phyloP scores from a whole-genome alignment of 2,113 vertebrate species.

The Hemichromis elongatus region DNA sequence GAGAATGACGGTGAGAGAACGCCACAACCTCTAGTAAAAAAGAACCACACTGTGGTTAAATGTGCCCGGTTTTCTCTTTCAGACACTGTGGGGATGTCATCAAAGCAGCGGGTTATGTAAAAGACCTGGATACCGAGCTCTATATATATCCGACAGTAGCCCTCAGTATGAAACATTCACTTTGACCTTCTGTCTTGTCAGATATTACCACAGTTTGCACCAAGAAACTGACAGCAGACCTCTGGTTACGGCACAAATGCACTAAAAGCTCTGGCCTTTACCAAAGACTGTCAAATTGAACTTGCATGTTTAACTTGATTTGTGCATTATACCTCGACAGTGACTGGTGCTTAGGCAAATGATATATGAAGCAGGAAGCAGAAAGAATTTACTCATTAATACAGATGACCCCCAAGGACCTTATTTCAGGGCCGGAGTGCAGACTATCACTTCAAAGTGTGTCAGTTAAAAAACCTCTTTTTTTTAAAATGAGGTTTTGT shows the following conservation, averaged over 20 bases:
- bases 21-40: constrained; percentile 5
- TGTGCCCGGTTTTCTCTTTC: constrained; percentile 5
- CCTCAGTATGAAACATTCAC: constrained; percentile 66
- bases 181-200: constrained; percentile 72
- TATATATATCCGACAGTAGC: constrained; percentile 59
- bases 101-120: constrained; percentile 55
- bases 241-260: constrained; percentile 52
- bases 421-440: neutral
- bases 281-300: constrained; percentile 55
- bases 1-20: neutral
- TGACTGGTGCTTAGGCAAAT: constrained; percentile 46
- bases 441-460: neutral
- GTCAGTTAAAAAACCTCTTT: neutral
- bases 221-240: constrained; percentile 63
- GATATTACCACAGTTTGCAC: constrained; percentile 46
- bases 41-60: constrained; percentile 6
- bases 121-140: constrained; percentile 52
- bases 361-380: constrained; percentile 22
- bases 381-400: constrained; percentile 15
- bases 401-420: neutral
- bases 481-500: constrained; percentile 29
- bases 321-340: constrained; percentile 34
- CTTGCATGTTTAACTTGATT: constrained; percentile 32
- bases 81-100: constrained; percentile 5
- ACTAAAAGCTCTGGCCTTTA: constrained; percentile 64